Percentiles rank a stretch among this genome's conserved stretches.
These are phyloP conservation scores for Corythaeola cristata DNA, from an alignment of 2,113 vertebrate genomes.

Conservation along the genomic window DNA sequence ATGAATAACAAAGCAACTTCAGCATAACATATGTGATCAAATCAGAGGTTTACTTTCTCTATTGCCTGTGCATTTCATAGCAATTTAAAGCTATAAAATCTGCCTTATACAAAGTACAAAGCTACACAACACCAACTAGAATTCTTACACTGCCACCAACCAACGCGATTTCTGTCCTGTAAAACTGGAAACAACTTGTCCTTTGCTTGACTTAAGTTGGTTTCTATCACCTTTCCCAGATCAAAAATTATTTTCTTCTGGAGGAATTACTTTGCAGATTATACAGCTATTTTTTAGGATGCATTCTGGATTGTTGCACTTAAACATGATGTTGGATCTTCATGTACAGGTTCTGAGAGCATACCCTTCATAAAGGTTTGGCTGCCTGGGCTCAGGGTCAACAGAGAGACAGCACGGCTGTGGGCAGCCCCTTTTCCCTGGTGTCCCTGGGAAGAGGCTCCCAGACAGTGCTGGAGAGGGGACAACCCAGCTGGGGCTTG, in stretches of 20 bases:
- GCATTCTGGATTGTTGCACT: neutral
- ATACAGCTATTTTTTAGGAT: neutral
- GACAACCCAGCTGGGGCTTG: neutral
- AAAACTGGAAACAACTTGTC: neutral
- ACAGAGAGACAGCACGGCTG: neutral
- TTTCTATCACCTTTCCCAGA: neutral
- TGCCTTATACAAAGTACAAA: neutral
- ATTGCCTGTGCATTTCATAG: neutral
- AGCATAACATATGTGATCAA: neutral
- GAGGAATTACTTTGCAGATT: neutral
- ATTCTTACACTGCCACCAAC: neutral
- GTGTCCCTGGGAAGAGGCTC: neutral
- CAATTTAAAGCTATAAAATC: neutral
- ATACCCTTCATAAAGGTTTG: neutral
- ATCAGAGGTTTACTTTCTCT: neutral
- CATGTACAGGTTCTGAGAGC: neutral
- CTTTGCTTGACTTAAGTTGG: neutral
- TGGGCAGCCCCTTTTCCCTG: neutral
- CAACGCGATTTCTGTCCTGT: neutral
- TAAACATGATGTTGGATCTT: neutral
- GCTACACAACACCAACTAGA: neutral
- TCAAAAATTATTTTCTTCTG: neutral
- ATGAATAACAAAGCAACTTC: neutral
- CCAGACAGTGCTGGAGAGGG: accelerated
- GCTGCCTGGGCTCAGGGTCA: neutral